Percentiles rank a stretch among this genome's conserved stretches.
These are phyloP conservation scores for Silurus lanzhouensis DNA, from an alignment of 2,797 vertebrate genomes.

Conservation along the genomic window DNA sequence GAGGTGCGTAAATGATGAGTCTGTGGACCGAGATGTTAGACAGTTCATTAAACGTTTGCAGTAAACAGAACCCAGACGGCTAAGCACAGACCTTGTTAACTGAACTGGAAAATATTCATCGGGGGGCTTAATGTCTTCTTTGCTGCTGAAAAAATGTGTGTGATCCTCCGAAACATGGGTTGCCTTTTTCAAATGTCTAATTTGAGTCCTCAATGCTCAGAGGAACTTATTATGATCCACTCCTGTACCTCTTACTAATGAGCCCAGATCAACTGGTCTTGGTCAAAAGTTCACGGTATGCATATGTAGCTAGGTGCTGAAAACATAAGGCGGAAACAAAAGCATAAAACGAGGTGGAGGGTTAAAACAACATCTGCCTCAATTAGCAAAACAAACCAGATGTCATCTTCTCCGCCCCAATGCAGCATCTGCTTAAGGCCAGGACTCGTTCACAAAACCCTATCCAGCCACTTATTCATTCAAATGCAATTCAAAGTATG, in stretches of 20 bases:
- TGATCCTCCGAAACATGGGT: slow-evolving; percentile 81
- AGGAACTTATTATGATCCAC: slow-evolving; percentile 95
- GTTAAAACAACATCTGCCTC: slow-evolving; percentile 19
- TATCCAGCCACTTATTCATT: slow-evolving; percentile 26
- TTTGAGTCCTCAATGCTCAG: slow-evolving; percentile 84
- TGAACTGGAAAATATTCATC: slow-evolving; percentile 93
- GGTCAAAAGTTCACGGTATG: slow-evolving; percentile 95
- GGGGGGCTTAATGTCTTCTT: slow-evolving; percentile 72
- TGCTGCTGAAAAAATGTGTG: slow-evolving; percentile 49
- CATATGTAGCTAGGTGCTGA: slow-evolving; percentile 86
- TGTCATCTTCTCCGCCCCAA: slow-evolving; percentile 72
- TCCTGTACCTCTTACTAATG: slow-evolving; percentile 76
- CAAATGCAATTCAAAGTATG: slow-evolving; percentile 59
- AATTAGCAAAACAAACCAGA: slow-evolving; percentile 59
- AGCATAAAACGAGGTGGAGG: slow-evolving; percentile 1
- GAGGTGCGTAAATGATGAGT: slow-evolving; percentile 73
- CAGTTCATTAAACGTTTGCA: slow-evolving; percentile 96
- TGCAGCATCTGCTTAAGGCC: slow-evolving; percentile 69
- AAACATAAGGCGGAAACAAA: slow-evolving; percentile 80
- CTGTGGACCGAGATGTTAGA: slow-evolving; percentile 87
- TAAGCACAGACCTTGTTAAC: slow-evolving; percentile 95
- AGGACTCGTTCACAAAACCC: slow-evolving; percentile 68
- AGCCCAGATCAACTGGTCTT: slow-evolving; percentile 87
- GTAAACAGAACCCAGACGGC: slow-evolving; percentile 79
- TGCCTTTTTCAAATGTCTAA: slow-evolving; percentile 80